phyloP scores from a whole-genome alignment of 2,113 vertebrate species.

The Gadus macrocephalus region DNA sequence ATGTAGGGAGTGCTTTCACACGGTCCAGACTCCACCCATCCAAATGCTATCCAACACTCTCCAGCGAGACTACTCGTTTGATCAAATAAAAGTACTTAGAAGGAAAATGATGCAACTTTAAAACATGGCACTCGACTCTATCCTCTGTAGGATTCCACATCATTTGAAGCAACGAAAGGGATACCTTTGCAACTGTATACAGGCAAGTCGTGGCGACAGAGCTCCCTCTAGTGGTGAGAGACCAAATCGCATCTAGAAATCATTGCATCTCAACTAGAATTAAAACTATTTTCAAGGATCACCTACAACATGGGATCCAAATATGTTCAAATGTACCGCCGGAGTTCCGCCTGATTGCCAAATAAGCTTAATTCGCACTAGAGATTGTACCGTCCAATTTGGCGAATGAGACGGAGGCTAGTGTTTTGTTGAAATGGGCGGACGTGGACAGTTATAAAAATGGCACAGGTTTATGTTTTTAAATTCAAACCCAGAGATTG shows the following conservation, averaged over 20 bases:
- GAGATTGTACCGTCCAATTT: slow-evolving; percentile 35
- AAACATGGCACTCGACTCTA: slow-evolving; percentile 52
- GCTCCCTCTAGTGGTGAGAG: slow-evolving; percentile 6
- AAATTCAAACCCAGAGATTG: slow-evolving; percentile 34
- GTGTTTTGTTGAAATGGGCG: slow-evolving; percentile 21
- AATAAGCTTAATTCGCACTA: slow-evolving; percentile 23
- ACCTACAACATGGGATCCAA: slow-evolving; percentile 20
- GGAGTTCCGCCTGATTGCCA: slow-evolving; percentile 24
- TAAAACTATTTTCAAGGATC: slow-evolving; percentile 28
- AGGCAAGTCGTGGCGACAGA: slow-evolving; percentile 24
- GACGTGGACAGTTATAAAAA: slow-evolving; percentile 5
- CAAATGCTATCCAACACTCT: slow-evolving; percentile 17
- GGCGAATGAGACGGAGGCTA: slow-evolving; percentile 27
- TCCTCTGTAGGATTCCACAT: slow-evolving; percentile 70
- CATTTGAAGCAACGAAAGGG: slow-evolving; percentile 38
- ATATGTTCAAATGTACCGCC: slow-evolving; percentile 38
- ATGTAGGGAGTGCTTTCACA: slow-evolving; percentile 17
- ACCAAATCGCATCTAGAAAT: no score
- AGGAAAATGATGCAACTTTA: background rate
- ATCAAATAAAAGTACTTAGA: background rate
- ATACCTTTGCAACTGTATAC: slow-evolving; percentile 54
- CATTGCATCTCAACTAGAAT: background rate
- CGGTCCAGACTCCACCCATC: slow-evolving; percentile 17
- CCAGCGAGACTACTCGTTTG: slow-evolving; percentile 28
- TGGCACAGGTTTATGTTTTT: slow-evolving; percentile 53